Percentiles rank a stretch among this genome's conserved stretches.
Evolutionary conservation across 2,888 invertebrate species (phyloP).

Genomic region (Chrysolina haemoptera): DNA sequence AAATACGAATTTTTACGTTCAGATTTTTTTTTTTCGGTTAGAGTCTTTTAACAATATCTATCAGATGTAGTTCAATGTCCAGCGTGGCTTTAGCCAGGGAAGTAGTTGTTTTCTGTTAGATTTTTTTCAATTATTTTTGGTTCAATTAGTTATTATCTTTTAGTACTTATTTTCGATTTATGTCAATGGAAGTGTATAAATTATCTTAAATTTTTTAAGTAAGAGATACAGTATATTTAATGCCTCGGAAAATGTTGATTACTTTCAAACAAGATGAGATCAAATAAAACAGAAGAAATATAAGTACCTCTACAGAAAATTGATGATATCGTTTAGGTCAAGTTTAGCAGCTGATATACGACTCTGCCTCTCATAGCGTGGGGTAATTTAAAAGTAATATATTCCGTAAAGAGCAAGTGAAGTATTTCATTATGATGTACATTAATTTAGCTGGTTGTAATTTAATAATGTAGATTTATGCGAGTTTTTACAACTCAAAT

Average conservation of each 20-base stretch:
- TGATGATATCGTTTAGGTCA: constrained; percentile 30
- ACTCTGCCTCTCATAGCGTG: constrained; percentile 24
- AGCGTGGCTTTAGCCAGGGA: too few relatives aligned
- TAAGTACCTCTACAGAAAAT: constrained; percentile 3
- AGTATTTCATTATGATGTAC: constrained; percentile 45
- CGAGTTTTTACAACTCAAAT: constrained; percentile 37
- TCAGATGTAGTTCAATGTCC: too few relatives aligned
- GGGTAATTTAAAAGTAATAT: constrained; percentile 42
- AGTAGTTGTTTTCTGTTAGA: too few relatives aligned
- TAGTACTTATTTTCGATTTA: too few relatives aligned
- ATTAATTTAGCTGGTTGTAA: constrained; percentile 47
- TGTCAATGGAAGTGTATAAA: too few relatives aligned
- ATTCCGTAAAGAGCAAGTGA: constrained; percentile 39
- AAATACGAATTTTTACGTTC: too few relatives aligned
- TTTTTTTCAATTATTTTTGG: too few relatives aligned
- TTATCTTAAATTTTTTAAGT: too few relatives aligned
- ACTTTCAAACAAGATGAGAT: neutral
- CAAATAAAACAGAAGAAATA: neutral
- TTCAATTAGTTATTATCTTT: too few relatives aligned
- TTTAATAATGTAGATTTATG: constrained; percentile 55
- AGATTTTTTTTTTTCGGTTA: too few relatives aligned
- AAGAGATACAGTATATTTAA: too few relatives aligned
- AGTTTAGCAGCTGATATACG: constrained; percentile 34
- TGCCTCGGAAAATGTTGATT: neutral
- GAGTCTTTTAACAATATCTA: too few relatives aligned